Percentiles rank a stretch among this genome's conserved stretches.
phyloP scores from a whole-genome alignment of 2,797 vertebrate species.

The Peromyscus eremicus region DNA sequence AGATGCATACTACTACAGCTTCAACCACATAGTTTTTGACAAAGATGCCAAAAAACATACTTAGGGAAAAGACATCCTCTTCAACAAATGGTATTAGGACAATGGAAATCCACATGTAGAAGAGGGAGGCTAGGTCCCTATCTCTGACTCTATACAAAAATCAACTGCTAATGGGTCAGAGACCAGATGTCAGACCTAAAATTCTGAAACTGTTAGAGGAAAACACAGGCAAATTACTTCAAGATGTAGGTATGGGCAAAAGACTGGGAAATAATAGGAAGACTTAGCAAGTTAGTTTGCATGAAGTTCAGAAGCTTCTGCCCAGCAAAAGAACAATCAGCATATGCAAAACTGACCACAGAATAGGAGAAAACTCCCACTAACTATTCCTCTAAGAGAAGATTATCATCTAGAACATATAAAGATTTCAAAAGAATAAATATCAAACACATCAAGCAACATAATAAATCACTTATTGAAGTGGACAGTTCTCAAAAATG shows the following conservation, averaged over 20 bases:
- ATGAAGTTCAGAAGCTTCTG: neutral
- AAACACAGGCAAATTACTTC: neutral
- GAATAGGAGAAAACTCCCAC: neutral
- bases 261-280: neutral
- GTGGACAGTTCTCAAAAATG: neutral
- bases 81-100: neutral
- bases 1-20: neutral
- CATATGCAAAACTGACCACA: neutral
- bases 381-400: no score
- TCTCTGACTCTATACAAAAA: neutral
- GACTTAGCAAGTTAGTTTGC: neutral
- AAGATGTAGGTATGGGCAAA: neutral
- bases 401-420: neutral
- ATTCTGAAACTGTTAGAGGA: neutral
- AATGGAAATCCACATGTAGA: neutral
- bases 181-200: neutral
- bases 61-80: neutral
- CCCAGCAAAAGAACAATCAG: neutral
- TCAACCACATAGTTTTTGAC: neutral
- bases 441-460: neutral
- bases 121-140: neutral
- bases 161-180: neutral
- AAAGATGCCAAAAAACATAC: neutral
- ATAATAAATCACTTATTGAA: neutral
- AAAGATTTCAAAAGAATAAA: neutral